These are phyloP conservation scores for Theocolax elegans DNA, from an alignment of 1,140 invertebrate species.

Conservation along the genomic window DNA sequence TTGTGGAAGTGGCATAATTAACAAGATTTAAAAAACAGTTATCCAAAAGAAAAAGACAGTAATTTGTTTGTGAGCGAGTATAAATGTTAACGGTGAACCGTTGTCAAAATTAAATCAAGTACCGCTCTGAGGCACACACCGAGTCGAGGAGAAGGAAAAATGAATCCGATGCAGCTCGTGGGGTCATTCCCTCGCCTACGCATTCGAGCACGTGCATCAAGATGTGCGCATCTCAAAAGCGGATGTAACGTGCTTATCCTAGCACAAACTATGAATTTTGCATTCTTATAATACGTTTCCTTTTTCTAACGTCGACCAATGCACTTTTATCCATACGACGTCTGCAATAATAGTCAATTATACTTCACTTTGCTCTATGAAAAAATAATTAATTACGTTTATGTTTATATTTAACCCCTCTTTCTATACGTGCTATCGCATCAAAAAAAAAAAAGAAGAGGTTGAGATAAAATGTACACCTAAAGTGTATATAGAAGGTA, in stretches of 20 bases:
- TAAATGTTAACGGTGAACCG: slow-evolving; percentile 10
- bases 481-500: too few species aligned
- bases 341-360: too few species aligned
- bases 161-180: slow-evolving; percentile 3
- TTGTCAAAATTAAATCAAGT: slow-evolving; percentile 28
- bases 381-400: too few species aligned
- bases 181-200: slow-evolving; percentile 28
- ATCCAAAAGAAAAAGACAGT: neutral
- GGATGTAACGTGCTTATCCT: slow-evolving; percentile 2
- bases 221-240: slow-evolving; percentile 5
- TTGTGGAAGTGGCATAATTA: too few species aligned
- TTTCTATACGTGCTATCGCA: too few species aligned
- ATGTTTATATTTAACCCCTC: too few species aligned
- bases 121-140: slow-evolving; percentile 6
- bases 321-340: neutral
- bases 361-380: too few species aligned
- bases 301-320: neutral
- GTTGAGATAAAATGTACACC: too few species aligned
- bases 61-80: neutral
- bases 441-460: too few species aligned
- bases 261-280: slow-evolving; percentile 10
- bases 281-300: slow-evolving; percentile 5
- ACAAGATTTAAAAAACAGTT: too few species aligned
- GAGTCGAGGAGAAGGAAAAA: neutral
- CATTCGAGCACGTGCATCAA: slow-evolving; percentile 22